phyloP scores from a whole-genome alignment of 1,140 invertebrate species.

The Calliphora vicina region DNA sequence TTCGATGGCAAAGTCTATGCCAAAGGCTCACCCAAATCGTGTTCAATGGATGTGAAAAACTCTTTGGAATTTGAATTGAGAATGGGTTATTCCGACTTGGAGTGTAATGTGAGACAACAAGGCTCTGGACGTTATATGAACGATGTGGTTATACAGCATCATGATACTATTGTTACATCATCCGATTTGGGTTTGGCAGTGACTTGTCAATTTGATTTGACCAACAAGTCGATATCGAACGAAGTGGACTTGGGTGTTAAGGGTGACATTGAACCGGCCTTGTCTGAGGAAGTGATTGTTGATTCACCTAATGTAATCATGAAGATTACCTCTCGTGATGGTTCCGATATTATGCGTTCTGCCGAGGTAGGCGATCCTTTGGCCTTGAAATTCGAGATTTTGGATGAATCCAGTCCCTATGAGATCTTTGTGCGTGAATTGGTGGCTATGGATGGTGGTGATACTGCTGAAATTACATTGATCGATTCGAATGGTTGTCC shows the following conservation, averaged over 20 bases:
- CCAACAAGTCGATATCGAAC: constrained; percentile 92
- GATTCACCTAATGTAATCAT: constrained; percentile 92
- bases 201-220: constrained; percentile 92
- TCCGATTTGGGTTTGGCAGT: constrained; percentile 91
- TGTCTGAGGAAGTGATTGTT: constrained; percentile 85
- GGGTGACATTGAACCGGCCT: constrained; percentile 80
- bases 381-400: constrained; percentile 89
- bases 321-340: constrained; percentile 85
- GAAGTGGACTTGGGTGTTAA: constrained; percentile 89
- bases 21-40: constrained; percentile 90
- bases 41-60: constrained; percentile 84
- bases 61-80: constrained; percentile 86
- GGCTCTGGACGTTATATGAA: constrained; percentile 85
- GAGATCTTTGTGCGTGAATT: constrained; percentile 94
- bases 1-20: constrained; percentile 95
- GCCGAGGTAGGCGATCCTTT: constrained; percentile 88
- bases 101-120: constrained; percentile 88
- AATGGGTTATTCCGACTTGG: constrained; percentile 91
- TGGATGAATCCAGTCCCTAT: constrained; percentile 90
- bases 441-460: constrained; percentile 92
- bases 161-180: constrained; percentile 93
- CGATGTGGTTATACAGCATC: constrained; percentile 92
- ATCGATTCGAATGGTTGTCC: constrained; percentile 93
- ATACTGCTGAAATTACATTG: constrained; percentile 89
- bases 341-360: constrained; percentile 76